phyloP scores from a whole-genome alignment of 92 coral and sea anemone genomes.

The Paramuricea clavata region DNA sequence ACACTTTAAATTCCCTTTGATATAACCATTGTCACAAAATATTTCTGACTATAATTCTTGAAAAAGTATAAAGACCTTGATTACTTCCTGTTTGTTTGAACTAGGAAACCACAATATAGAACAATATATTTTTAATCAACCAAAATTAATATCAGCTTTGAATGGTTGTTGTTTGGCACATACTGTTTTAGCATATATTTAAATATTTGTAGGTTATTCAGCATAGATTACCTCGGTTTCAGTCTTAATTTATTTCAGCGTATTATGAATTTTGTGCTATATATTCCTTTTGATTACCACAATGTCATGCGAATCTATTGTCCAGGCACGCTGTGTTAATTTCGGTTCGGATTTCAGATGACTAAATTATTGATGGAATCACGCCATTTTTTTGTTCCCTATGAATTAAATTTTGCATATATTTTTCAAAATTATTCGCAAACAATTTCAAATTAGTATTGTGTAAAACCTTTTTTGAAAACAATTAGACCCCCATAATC shows the following conservation, averaged over 20 bases:
- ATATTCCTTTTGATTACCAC: background rate
- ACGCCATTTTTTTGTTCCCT: background rate
- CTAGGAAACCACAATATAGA: background rate
- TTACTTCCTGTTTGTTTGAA: background rate
- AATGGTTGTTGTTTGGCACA: background rate
- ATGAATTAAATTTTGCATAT: background rate
- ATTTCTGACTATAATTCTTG: background rate
- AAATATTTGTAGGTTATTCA: background rate
- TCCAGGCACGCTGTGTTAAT: background rate
- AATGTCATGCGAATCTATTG: background rate
- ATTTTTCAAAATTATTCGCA: background rate
- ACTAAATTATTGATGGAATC: background rate
- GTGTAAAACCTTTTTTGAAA: background rate
- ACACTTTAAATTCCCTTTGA: background rate
- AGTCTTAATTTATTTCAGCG: background rate
- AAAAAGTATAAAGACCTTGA: background rate
- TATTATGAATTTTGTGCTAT: background rate
- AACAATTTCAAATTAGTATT: background rate
- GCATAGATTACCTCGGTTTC: background rate
- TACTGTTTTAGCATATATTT: background rate
- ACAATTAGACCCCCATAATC: background rate
- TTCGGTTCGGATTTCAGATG: background rate
- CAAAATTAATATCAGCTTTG: background rate
- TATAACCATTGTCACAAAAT: too few relatives aligned
- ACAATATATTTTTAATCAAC: background rate